These are phyloP conservation scores for Saguinus midas DNA, from an alignment of 2,113 vertebrate species.

Conservation along the genomic window DNA sequence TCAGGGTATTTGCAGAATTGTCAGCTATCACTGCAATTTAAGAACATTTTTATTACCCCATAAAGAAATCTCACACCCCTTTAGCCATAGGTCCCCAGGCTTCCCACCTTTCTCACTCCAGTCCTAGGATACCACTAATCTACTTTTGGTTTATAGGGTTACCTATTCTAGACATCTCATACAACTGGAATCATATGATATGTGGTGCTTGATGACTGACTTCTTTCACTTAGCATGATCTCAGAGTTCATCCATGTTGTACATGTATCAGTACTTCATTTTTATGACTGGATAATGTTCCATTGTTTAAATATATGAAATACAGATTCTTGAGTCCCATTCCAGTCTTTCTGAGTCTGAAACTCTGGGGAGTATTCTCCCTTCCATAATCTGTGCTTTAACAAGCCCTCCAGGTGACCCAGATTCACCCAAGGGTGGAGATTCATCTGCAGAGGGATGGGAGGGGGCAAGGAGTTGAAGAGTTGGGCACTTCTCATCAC, in stretches of 20 bases:
- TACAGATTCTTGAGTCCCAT: not conserved
- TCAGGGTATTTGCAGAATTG: not conserved
- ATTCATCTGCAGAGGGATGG: not conserved
- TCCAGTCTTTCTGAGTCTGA: not conserved
- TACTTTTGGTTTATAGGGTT: not conserved
- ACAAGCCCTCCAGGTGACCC: not conserved
- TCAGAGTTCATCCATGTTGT: not conserved
- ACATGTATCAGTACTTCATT: not conserved
- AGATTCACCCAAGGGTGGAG: not conserved
- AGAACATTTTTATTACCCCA: not conserved
- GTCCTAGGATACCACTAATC: not conserved
- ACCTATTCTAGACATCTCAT: not conserved
- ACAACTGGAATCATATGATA: not conserved
- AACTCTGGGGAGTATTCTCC: not conserved
- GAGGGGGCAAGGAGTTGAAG: not conserved
- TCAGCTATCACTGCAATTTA: not conserved
- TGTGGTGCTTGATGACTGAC: not conserved
- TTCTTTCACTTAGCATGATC: not conserved
- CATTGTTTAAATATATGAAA: not conserved
- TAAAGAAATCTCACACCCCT: not conserved
- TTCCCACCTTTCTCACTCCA: not conserved
- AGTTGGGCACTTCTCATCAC: not conserved
- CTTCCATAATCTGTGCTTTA: not conserved
- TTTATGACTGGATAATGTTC: not conserved
- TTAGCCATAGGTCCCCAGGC: not conserved